Evolutionary conservation across 2,888 invertebrate genomes (phyloP).

Genomic region (Hermaeophaga mercurialis): DNA sequence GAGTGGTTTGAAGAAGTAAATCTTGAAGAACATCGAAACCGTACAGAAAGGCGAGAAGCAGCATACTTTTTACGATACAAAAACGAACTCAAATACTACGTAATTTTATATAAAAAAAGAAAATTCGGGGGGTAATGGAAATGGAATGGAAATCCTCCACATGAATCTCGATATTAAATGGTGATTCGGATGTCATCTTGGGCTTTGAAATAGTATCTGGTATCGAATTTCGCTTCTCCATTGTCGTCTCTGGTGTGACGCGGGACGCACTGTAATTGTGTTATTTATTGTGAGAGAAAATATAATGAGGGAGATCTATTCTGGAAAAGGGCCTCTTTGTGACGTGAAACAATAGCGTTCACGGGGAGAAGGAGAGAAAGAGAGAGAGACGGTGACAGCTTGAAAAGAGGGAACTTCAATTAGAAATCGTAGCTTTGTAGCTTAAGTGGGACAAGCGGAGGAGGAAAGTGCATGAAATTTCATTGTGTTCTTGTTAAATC

Average conservation of each 20-base stretch:
- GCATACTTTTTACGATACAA: too few species aligned
- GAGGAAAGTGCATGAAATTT: constrained; percentile 15
- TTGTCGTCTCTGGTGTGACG: constrained; percentile 18
- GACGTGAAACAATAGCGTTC: constrained; percentile 11
- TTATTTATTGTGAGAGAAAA: constrained; percentile 28
- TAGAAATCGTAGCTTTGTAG: constrained; percentile 22
- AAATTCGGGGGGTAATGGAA: too few species aligned
- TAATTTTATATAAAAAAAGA: too few species aligned
- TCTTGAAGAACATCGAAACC: too few species aligned
- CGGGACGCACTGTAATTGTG: constrained; percentile 20
- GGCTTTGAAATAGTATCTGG: too few species aligned
- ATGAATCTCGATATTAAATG: too few species aligned
- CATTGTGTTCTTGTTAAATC: constrained; percentile 18
- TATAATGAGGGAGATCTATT: constrained; percentile 23
- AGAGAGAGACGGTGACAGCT: constrained; percentile 13
- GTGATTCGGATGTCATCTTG: too few species aligned
- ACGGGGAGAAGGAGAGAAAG: constrained; percentile 3
- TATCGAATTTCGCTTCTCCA: constrained; percentile 19
- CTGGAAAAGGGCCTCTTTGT: constrained; percentile 18
- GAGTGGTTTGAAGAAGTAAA: too few species aligned
- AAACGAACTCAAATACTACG: too few species aligned
- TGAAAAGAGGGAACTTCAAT: constrained; percentile 26
- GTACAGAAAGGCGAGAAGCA: too few species aligned
- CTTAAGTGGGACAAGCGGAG: constrained; percentile 4
- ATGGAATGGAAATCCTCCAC: too few species aligned